These are phyloP conservation scores for Oreochromis spilurus DNA, from an alignment of 2,113 vertebrate species.

Conservation along the genomic window DNA sequence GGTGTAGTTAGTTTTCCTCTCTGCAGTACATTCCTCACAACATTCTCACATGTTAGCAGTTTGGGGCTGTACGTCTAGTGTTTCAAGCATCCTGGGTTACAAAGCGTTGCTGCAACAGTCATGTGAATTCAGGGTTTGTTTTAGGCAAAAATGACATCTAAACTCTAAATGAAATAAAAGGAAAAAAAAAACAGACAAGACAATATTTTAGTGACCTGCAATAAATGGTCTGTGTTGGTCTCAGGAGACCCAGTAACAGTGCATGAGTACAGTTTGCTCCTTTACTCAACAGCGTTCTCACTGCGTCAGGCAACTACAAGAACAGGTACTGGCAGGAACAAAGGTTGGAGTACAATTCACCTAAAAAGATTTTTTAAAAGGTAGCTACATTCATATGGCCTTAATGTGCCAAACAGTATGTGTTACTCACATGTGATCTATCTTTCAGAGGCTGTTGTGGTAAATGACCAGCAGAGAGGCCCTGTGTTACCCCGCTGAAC, in stretches of 20 bases:
- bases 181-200: not conserved
- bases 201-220: slow-evolving; percentile 1
- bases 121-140: not conserved
- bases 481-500: not conserved
- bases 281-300: not conserved
- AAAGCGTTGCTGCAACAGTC: not conserved
- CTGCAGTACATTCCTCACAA: slow-evolving; percentile 34
- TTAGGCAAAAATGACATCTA: not conserved
- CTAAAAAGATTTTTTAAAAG: not conserved
- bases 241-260: slow-evolving; percentile 39
- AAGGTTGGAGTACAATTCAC: slow-evolving; percentile 16
- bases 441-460: slow-evolving; percentile 23
- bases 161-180: not conserved
- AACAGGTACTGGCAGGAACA: slow-evolving; percentile 23
- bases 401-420: slow-evolving; percentile 54
- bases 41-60: slow-evolving; percentile 43
- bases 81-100: slow-evolving; percentile 38
- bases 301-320: not conserved
- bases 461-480: slow-evolving; percentile 10
- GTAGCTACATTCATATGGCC: slow-evolving; percentile 70
- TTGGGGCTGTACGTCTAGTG: slow-evolving; percentile 45
- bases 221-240: slow-evolving; percentile 6
- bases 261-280: slow-evolving; percentile 19
- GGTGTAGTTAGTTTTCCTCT: slow-evolving; percentile 11
- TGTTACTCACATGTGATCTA: slow-evolving; percentile 11